phyloP scores from a whole-genome alignment of 1,140 invertebrate species.

The Parapsyche elsis region DNA sequence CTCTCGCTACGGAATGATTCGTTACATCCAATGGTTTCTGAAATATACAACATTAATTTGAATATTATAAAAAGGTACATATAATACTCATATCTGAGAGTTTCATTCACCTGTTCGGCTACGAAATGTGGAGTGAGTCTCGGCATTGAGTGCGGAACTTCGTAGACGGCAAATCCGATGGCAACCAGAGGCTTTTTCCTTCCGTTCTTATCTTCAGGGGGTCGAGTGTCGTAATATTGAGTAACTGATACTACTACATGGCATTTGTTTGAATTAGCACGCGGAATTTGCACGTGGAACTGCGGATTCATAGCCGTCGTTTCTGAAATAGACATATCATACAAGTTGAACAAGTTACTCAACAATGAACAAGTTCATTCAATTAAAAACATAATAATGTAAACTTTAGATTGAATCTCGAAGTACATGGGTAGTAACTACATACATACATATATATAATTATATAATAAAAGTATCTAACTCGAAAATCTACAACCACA shows the following conservation, averaged over 20 bases:
- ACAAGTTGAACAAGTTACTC: not conserved
- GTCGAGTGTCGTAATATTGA: constrained; percentile 73
- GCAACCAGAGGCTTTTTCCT: constrained; percentile 68
- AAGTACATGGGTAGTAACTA: too few relatives aligned
- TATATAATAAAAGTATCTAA: too few relatives aligned
- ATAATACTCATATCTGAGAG: not conserved
- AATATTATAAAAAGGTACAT: not conserved
- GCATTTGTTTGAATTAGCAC: constrained; percentile 72
- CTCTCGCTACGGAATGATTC: constrained; percentile 74
- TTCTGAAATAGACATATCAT: constrained; percentile 62
- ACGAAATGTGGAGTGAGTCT: constrained; percentile 73
- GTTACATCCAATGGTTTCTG: constrained; percentile 77
- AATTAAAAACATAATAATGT: too few relatives aligned
- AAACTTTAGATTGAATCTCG: too few relatives aligned
- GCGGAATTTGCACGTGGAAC: constrained; percentile 77
- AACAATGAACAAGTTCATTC: too few relatives aligned
- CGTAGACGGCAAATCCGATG: constrained; percentile 78
- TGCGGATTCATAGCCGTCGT: constrained; percentile 79
- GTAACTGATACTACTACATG: constrained; percentile 80
- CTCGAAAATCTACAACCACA: too few relatives aligned
- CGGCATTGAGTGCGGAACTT: constrained; percentile 73
- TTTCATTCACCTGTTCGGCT: constrained; percentile 67
- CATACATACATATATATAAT: too few relatives aligned
- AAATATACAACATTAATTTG: constrained; percentile 53
- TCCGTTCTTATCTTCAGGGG: constrained; percentile 59